phyloP scores from a whole-genome alignment of 37 sponge, comb jelly and placozoan species.

The Geodia barretti region DNA sequence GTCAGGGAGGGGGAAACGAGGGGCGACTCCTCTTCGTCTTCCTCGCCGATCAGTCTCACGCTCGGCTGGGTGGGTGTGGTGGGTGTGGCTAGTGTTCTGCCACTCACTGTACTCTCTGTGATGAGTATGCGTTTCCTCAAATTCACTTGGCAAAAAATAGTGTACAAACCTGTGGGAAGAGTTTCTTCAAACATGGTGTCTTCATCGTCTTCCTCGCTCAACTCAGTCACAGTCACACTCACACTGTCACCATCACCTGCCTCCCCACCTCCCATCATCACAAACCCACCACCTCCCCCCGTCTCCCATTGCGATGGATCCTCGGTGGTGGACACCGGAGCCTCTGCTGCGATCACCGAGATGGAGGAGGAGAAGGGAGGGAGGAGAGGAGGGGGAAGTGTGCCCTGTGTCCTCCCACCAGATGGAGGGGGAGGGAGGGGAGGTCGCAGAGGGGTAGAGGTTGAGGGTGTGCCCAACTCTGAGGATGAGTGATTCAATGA shows the following conservation, averaged over 20 bases:
- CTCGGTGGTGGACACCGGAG: neutral
- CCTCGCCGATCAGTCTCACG: neutral
- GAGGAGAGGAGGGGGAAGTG: neutral
- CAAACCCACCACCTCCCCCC: neutral
- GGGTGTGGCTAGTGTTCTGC: neutral
- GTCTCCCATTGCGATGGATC: neutral
- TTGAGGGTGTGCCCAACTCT: neutral
- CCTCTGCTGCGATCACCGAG: neutral
- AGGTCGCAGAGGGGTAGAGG: neutral
- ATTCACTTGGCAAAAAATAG: neutral
- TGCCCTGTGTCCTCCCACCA: neutral
- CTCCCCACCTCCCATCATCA: neutral
- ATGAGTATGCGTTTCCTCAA: neutral
- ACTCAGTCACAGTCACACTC: conserved; percentile 27
- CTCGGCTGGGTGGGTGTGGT: neutral
- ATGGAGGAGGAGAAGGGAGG: conserved; percentile 5
- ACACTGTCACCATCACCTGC: conserved; percentile 22
- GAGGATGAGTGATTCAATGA: neutral
- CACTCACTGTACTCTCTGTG: neutral
- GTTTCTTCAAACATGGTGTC: conserved; percentile 70
- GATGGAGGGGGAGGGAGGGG: neutral
- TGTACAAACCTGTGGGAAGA: neutral
- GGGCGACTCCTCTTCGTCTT: neutral
- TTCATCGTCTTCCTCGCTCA: conserved; percentile 5
- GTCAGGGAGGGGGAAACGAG: neutral